Base-by-base conservation (phyloP, 2,797 vertebrate species). In the Dermochelys coriacea region DNA sequence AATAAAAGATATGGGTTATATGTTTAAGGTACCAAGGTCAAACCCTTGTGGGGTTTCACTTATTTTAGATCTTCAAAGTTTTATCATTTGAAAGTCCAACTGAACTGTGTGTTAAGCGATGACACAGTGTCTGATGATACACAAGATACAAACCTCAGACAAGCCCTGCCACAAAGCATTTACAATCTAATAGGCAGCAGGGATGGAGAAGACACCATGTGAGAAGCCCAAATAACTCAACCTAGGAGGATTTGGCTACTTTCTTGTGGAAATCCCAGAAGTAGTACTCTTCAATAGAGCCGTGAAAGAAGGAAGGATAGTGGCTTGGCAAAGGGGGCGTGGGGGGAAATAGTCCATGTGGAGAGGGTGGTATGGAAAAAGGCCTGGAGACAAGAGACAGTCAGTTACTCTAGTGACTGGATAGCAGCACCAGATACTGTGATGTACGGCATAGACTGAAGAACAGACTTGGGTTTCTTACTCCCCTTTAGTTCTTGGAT, bases 191-290 rank as follows among this genome's bases (percentile, higher is more conserved):
- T 12, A 96, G 93, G 87, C 82, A 95, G 87, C 84, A 94, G 91
- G 93, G 41, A 59, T 88, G 82, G 87, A 94, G 74, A 94, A 91
- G 89, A 85, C 86, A 83, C 80, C 93, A 88, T 47, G 25, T 14
- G 85, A 81, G 49, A n/a, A 54, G 45, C 27, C 85, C 82, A 95
- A 86, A 93, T 8, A 19, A 71, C 78, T 96, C 54, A 54, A 97
- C 49, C 93, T 94, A 51, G 52, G 84, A 5, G 75, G 86, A 88
- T 93, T 95, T 95, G 37, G 89, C 94, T 94, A 89, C 86, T 94
- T 97, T 96, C 93, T 96, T 96, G 95, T 92, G 94, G 89, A 97
- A 97, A 96, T 96, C 84, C 41, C 82, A 23, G 89, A 59, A 93
- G 31, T 59, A 94, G 89, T 64, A 82, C 68, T 82, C 87, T 92